Evolutionary conservation across 1,140 invertebrate species (phyloP).

Genomic region (Gryllus bimaculatus): DNA sequence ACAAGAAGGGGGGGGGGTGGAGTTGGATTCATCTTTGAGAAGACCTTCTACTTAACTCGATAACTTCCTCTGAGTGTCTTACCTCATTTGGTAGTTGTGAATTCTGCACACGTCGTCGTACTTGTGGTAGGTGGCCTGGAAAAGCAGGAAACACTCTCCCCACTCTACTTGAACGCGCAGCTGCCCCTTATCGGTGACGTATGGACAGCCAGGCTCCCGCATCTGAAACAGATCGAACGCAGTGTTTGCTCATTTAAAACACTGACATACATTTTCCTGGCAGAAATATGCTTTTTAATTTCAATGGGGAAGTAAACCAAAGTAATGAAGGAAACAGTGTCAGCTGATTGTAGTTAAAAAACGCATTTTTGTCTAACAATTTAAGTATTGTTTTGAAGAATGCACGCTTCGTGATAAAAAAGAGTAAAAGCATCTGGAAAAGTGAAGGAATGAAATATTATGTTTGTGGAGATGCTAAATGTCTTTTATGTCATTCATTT

Average conservation of each 20-base stretch:
- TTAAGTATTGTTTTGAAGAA: too few relatives aligned
- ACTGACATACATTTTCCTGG: background rate
- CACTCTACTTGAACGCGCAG: constrained; percentile 74
- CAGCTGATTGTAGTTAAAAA: too few relatives aligned
- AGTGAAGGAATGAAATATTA: too few relatives aligned
- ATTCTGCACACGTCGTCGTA: constrained; percentile 75
- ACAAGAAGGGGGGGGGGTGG: background rate
- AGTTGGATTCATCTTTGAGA: background rate
- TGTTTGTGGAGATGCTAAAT: too few relatives aligned
- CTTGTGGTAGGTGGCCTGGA: constrained; percentile 77
- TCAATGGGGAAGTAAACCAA: background rate
- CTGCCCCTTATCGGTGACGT: constrained; percentile 64
- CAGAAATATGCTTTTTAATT: too few relatives aligned
- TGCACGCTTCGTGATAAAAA: too few relatives aligned
- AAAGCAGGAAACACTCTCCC: constrained; percentile 74
- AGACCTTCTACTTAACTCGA: too few relatives aligned
- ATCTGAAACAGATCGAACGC: constrained; percentile 37
- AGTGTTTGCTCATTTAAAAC: background rate
- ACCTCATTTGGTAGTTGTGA: constrained; percentile 83
- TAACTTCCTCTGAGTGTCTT: constrained; percentile 24
- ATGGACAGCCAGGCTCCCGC: constrained; percentile 58
- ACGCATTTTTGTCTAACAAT: too few relatives aligned
- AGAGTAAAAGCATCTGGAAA: too few relatives aligned
- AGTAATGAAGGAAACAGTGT: background rate
- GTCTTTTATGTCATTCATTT: too few relatives aligned